Base-by-base conservation (phyloP, 2,113 vertebrate genomes). In the Sinocyclocheilus grahami region DNA sequence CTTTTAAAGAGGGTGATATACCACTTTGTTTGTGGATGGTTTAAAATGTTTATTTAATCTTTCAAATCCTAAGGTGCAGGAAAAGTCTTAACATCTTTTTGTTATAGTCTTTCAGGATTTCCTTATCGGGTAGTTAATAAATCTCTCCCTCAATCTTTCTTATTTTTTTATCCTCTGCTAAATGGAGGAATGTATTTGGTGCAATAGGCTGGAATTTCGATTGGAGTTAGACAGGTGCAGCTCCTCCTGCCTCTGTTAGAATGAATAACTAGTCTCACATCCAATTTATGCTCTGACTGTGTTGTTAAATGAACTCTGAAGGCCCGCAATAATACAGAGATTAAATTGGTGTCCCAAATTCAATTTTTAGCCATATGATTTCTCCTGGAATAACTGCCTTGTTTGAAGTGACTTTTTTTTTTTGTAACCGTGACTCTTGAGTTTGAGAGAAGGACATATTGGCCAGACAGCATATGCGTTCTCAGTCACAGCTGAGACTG, bases 401-500 rank as follows among this genome's bases (percentile, higher is more conserved):
- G 78, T 80, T 88, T 86, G 85, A 83, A 75, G 78, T 75, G 65
- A 30, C 78, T 79, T 75, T 27, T 27, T 27, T 27, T 27, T 27
- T 27, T 27, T 27, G 27, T 27, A 27, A 27, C 27, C 27, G 27
- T 27, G 27, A 27, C 27, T 27, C 27, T n/a, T 27, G 27, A 14
- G 33, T 81, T 86, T 63, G 55, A 82, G 71, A 4, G 69, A 82
- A 84, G 18, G 72, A 42, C 67, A 37, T 63, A 58, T 84, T 89
- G 78, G 83, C 71, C 69, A 88, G 88, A 48, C 82, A 84, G 83
- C 86, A 89, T 90, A 89, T 88, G 88, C 78, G 78, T 76, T 86
- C 80, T 87, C 60, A 85, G 77, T 91, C 86, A 67, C 86, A 85
- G 87, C 89, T 87, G 83, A 87, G 69, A 62, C 86, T 86, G 46